A percentile compares a stretch with the other conserved stretches of the same genome.
Evolutionary conservation across 2,888 invertebrate species (phyloP).

Genomic region (Leptothorax acervorum): DNA sequence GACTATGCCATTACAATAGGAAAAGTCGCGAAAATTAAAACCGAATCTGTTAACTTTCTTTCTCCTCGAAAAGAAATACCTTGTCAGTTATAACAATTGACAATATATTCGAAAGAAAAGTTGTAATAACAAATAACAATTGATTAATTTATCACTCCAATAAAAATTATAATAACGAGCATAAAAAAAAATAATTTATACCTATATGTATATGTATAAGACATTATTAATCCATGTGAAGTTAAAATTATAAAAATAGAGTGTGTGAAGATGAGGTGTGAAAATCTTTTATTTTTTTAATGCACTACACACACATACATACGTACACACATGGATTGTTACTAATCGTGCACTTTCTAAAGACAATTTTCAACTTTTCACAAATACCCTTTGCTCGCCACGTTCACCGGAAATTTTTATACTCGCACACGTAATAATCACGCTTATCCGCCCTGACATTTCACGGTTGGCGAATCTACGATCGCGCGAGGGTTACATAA

Average conservation of each 20-base stretch:
- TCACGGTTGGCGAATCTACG: slow-evolving; percentile 64
- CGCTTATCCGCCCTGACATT: slow-evolving; percentile 60
- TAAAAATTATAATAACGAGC: neutral
- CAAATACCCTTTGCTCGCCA: neutral
- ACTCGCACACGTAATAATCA: neutral
- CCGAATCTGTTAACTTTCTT: slow-evolving; percentile 1
- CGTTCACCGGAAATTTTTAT: slow-evolving; percentile 5
- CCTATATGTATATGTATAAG: no score
- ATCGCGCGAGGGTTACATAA: slow-evolving; percentile 59
- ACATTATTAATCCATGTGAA: neutral
- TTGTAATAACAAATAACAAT: neutral
- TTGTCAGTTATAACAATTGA: neutral
- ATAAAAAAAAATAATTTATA: neutral
- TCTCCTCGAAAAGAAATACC: neutral
- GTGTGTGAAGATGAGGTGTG: neutral
- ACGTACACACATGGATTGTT: neutral
- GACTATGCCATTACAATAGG: neutral
- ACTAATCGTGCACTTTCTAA: slow-evolving; percentile 2
- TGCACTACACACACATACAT: neutral
- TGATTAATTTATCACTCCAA: neutral
- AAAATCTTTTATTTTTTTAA: slow-evolving; percentile 2
- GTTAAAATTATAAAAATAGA: neutral
- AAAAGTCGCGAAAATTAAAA: slow-evolving; percentile 3
- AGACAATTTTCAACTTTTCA: slow-evolving; percentile 19
- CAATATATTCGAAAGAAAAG: neutral